Conservation (phyloP, 2,888 invertebrate species). For the Ethmia dodecea region DNA sequence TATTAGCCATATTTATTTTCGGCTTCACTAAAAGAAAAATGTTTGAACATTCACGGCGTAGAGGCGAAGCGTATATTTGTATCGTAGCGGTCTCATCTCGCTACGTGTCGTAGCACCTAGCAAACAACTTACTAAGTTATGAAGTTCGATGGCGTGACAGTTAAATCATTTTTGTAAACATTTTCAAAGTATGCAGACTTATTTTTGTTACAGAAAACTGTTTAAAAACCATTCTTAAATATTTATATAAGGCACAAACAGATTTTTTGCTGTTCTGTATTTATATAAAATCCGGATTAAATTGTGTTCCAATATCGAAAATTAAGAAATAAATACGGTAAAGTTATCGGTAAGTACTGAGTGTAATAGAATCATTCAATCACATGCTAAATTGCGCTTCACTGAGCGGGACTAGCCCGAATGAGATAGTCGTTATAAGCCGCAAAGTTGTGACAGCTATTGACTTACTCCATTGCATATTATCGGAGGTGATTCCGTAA, state of each 20-base stretch:
- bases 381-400: background rate
- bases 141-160: too few species aligned
- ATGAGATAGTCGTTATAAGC: background rate
- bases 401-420: background rate
- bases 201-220: too few species aligned
- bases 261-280: too few species aligned
- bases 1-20: background rate
- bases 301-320: too few species aligned
- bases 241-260: too few species aligned
- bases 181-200: background rate
- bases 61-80: background rate
- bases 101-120: too few species aligned
- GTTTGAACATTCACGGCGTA: background rate
- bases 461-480: too few species aligned
- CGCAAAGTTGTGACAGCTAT: background rate
- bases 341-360: background rate
- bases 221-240: too few species aligned
- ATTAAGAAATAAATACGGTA: background rate
- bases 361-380: background rate
- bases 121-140: too few species aligned
- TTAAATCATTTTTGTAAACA: background rate
- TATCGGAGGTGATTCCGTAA: slow-evolving; percentile 34
- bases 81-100: background rate
- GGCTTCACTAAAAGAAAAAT: background rate
- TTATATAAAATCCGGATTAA: too few species aligned